Evolutionary conservation across 2,888 invertebrate genomes (phyloP).

Genomic region (Andrena chrysosceles): DNA sequence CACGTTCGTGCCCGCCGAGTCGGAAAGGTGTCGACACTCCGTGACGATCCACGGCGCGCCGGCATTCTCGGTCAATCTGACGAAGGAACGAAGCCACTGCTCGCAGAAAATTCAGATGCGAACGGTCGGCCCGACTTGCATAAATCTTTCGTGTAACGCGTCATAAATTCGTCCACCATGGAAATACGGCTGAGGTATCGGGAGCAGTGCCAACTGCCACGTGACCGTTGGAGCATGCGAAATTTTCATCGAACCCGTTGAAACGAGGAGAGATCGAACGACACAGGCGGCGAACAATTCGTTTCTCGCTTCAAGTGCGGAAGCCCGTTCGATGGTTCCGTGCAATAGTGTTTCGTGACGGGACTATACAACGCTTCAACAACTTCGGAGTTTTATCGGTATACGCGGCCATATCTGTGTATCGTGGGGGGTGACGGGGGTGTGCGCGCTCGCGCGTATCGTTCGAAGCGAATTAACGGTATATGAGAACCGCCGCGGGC

Average conservation of each 20-base stretch:
- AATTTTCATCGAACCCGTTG: constrained; percentile 53
- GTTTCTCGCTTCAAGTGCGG: constrained; percentile 41
- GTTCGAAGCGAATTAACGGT: constrained; percentile 38
- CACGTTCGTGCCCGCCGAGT: no score
- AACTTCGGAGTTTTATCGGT: constrained; percentile 53
- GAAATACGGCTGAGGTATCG: background rate
- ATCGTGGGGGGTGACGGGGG: no score
- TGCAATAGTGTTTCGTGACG: constrained; percentile 51
- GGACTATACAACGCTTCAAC: constrained; percentile 42
- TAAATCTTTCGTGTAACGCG: background rate
- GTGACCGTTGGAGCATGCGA: constrained; percentile 29
- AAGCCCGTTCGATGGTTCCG: constrained; percentile 43
- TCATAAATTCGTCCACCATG: constrained; percentile 19
- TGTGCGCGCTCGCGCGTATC: background rate
- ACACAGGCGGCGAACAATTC: constrained; percentile 49
- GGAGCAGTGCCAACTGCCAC: background rate
- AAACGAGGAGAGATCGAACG: constrained; percentile 26
- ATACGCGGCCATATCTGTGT: background rate
- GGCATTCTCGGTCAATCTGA: background rate
- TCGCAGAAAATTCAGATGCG: background rate
- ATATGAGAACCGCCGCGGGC: constrained; percentile 17
- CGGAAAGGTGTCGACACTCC: no score
- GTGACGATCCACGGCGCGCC: background rate
- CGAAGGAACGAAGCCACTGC: background rate
- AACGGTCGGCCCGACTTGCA: background rate